phyloP scores from a whole-genome alignment of 2,888 invertebrate species.

The Pedicia rivosa region DNA sequence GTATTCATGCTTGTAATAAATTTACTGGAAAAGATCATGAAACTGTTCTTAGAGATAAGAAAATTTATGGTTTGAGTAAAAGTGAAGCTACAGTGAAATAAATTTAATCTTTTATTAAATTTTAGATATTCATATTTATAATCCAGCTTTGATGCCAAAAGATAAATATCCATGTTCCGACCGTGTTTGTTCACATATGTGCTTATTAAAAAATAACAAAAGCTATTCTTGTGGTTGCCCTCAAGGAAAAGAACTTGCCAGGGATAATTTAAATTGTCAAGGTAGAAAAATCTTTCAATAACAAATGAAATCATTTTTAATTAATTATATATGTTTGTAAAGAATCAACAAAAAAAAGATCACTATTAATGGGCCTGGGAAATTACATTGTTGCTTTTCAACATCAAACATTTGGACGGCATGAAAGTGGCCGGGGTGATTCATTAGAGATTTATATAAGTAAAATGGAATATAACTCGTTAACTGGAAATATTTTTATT shows the following conservation, averaged over 20 bases:
- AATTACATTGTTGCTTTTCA: constrained; percentile 42
- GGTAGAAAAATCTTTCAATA: constrained; percentile 2
- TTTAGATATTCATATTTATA: constrained; percentile 58
- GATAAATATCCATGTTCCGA: constrained; percentile 42
- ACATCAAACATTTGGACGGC: constrained; percentile 49
- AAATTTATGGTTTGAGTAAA: constrained; percentile 20
- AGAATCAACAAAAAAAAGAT: constrained; percentile 17
- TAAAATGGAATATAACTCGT: constrained; percentile 48
- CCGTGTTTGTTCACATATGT: constrained; percentile 57
- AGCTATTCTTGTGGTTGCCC: constrained; percentile 59
- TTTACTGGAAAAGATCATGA: constrained; percentile 48
- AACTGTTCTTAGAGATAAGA: constrained; percentile 35
- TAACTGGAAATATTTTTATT: constrained; percentile 33
- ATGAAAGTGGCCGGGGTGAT: constrained; percentile 35
- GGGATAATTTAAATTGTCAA: constrained; percentile 21
- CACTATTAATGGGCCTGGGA: constrained; percentile 32
- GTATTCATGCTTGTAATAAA: constrained; percentile 63
- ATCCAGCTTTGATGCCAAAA: constrained; percentile 44
- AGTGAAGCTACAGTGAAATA: no score
- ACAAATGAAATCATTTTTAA: neutral
- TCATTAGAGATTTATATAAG: constrained; percentile 37
- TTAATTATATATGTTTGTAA: neutral
- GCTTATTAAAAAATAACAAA: constrained; percentile 44
- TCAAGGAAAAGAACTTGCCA: constrained; percentile 45
- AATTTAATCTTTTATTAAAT: constrained; percentile 16